Evolutionary conservation across 2,888 invertebrate species (phyloP).

Genomic region (Creontiades dilutus): DNA sequence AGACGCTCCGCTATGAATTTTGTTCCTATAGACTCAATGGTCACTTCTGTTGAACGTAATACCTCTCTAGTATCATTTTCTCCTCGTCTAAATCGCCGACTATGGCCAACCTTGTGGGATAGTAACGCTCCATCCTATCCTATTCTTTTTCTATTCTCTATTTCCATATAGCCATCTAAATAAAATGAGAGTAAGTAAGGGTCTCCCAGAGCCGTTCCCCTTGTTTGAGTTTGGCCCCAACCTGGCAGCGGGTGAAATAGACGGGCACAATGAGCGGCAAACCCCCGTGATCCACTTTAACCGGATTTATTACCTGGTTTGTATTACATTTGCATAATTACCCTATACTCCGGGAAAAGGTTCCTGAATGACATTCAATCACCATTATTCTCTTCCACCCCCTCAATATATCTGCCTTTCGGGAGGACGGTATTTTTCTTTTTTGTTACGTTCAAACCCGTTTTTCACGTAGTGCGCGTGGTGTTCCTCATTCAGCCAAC

Average conservation of each 20-base stretch:
- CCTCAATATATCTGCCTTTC: slow-evolving; percentile 64
- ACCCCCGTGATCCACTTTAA: slow-evolving; percentile 64
- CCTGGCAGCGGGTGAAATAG: slow-evolving; percentile 3
- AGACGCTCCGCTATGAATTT: too few relatives aligned
- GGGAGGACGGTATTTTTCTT: slow-evolving; percentile 24
- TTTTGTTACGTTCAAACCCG: neutral
- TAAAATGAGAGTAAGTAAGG: neutral
- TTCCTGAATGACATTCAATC: slow-evolving; percentile 67
- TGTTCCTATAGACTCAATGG: too few relatives aligned
- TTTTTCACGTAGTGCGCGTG: neutral
- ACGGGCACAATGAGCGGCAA: slow-evolving; percentile 33
- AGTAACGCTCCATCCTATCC: too few relatives aligned
- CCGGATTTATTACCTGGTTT: slow-evolving; percentile 66
- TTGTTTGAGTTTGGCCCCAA: neutral
- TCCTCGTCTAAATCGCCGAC: too few relatives aligned
- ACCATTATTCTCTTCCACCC: slow-evolving; percentile 65
- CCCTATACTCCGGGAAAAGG: slow-evolving; percentile 41
- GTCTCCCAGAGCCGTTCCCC: neutral
- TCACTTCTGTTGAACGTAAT: too few relatives aligned
- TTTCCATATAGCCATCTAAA: too few relatives aligned
- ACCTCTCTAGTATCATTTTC: too few relatives aligned
- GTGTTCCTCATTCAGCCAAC: slow-evolving; percentile 5
- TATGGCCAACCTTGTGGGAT: too few relatives aligned
- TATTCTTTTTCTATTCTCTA: too few relatives aligned
- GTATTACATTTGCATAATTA: slow-evolving; percentile 70